Evolutionary conservation across 2,888 invertebrate species (phyloP).

Genomic region (Lutraria lutraria): DNA sequence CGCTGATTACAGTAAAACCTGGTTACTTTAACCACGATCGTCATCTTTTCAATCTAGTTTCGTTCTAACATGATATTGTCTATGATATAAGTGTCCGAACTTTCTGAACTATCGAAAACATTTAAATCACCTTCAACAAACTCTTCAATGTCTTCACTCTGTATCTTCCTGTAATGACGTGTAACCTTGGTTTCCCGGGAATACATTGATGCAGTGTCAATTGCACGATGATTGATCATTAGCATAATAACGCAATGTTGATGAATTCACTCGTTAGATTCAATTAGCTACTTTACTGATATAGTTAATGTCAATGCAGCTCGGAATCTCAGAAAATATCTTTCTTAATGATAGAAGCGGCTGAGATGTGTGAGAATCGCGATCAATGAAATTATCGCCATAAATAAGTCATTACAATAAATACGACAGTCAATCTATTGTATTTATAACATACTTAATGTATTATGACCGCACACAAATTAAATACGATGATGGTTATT

Average conservation of each 20-base stretch:
- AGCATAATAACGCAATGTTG: neutral
- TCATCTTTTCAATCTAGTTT: no score
- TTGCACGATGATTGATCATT: neutral
- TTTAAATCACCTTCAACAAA: no score
- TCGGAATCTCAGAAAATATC: neutral
- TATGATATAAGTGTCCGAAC: no score
- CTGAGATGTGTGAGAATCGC: neutral
- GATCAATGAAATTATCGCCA: neutral
- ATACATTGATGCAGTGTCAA: neutral
- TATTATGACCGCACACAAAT: neutral
- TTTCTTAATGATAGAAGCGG: neutral
- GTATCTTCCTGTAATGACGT: no score
- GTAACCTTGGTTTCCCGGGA: neutral
- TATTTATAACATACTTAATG: neutral
- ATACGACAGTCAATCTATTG: no score
- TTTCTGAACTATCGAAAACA: no score
- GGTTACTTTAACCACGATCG: no score
- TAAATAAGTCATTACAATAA: neutral
- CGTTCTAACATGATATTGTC: no score
- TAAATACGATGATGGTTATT: no score
- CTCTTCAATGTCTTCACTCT: no score
- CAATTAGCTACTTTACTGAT: neutral
- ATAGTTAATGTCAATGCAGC: conserved; percentile 14
- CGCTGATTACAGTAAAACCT: no score
- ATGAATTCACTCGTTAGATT: neutral